A percentile compares a stretch with the other conserved stretches of the same genome.
Evolutionary conservation across 2,888 invertebrate genomes (phyloP).

Genomic region (Philereme vetulata): DNA sequence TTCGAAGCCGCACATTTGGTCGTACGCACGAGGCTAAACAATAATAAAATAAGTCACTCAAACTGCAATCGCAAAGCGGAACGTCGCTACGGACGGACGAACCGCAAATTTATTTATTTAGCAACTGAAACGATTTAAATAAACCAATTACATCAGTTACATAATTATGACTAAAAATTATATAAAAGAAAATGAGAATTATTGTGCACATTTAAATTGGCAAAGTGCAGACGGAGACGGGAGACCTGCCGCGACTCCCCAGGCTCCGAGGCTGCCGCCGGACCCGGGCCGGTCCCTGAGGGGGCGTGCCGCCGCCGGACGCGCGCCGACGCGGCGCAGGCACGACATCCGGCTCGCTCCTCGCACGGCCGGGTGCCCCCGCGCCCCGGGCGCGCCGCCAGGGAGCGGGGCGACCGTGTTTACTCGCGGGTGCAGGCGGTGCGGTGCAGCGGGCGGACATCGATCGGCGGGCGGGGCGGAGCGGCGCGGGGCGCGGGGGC

Average conservation of each 20-base stretch:
- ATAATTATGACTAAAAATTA: no score
- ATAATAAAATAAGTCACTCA: neutral
- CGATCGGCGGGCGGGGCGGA: slow-evolving; percentile 86
- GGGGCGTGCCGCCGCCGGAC: slow-evolving; percentile 4
- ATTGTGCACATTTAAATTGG: no score
- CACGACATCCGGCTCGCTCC: slow-evolving; percentile 8
- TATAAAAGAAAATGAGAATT: no score
- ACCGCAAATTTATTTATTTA: no score
- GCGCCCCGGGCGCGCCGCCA: slow-evolving; percentile 51
- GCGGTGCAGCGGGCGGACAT: slow-evolving; percentile 77
- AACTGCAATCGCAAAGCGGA: neutral
- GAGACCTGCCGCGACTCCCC: neutral
- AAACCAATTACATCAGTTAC: no score
- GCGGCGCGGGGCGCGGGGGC: slow-evolving; percentile 55
- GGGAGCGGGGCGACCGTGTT: slow-evolving; percentile 85
- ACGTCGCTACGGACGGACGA: neutral
- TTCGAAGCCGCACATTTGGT: neutral
- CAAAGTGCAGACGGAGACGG: slow-evolving; percentile 12
- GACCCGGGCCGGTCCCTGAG: neutral
- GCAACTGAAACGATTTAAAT: no score
- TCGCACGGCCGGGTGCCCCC: slow-evolving; percentile 1
- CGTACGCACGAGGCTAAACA: neutral
- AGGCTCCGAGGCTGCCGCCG: neutral
- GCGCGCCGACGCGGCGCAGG: slow-evolving; percentile 11
- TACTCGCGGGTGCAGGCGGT: slow-evolving; percentile 62